Conservation (phyloP, 2,888 invertebrate species). For the Elysia crispata region DNA sequence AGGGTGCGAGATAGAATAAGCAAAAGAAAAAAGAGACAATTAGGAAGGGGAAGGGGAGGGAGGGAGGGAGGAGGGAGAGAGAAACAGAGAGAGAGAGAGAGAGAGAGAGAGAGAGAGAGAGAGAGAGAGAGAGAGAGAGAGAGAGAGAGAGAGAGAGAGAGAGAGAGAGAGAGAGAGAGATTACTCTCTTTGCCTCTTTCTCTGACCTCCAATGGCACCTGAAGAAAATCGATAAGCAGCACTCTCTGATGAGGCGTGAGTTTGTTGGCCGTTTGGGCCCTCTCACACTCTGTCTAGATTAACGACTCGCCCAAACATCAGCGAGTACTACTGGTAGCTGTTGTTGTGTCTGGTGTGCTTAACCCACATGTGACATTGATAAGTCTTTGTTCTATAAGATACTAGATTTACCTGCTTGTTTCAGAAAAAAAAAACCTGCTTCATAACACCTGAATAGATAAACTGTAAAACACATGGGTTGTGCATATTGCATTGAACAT, state of each 20-base stretch:
- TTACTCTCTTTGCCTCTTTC: conserved; percentile 13
- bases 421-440: no score
- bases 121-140: conserved; percentile 21
- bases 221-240: not conserved
- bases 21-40: no score
- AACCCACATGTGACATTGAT: not conserved
- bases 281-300: no score
- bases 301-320: not conserved
- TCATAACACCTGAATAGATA: no score
- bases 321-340: not conserved
- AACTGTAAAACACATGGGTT: no score
- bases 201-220: not conserved
- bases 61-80: conserved; percentile 28
- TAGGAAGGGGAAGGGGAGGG: conserved; percentile 30
- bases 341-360: not conserved
- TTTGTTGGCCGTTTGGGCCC: not conserved
- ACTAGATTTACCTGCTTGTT: no score
- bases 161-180: not conserved
- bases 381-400: not conserved
- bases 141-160: not conserved
- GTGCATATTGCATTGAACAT: no score
- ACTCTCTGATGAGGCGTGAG: conserved; percentile 9
- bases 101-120: conserved; percentile 27
- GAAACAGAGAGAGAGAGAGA: conserved; percentile 21
- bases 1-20: no score